These are phyloP conservation scores for Homarus gammarus DNA, from an alignment of 2,888 invertebrate species.

Conservation along the genomic window DNA sequence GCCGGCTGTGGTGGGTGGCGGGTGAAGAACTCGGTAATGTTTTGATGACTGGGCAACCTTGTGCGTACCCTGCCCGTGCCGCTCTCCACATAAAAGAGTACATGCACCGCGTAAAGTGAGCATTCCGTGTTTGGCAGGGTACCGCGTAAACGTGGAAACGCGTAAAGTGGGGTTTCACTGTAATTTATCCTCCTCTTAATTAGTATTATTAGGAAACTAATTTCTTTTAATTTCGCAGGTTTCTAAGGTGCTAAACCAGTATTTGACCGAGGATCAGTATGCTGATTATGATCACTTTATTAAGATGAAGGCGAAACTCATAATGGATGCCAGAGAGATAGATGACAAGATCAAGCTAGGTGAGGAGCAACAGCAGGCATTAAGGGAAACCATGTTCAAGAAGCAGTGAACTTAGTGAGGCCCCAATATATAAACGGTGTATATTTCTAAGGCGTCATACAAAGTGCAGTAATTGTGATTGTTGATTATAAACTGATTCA, in stretches of 20 bases:
- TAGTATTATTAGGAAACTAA: not conserved
- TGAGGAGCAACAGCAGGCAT: conserved; percentile 88
- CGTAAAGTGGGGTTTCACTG: no score
- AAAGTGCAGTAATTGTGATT: not conserved
- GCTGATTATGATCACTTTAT: conserved; percentile 91
- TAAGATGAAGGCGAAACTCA: conserved; percentile 91
- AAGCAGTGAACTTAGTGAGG: conserved; percentile 76
- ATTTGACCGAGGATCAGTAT: conserved; percentile 86
- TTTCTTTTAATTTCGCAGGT: conserved; percentile 82
- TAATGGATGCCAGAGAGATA: conserved; percentile 89
- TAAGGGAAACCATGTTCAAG: conserved; percentile 82
- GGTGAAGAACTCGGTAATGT: no score
- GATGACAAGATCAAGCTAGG: conserved; percentile 90
- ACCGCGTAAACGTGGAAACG: no score
- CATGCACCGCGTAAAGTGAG: no score
- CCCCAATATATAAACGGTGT: not conserved
- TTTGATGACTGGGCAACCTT: no score
- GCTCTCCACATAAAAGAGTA: no score
- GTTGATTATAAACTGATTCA: not conserved
- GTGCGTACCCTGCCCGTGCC: no score
- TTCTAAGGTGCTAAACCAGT: conserved; percentile 85
- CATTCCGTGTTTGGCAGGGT: no score
- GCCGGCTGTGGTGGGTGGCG: no score
- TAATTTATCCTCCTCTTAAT: no score
- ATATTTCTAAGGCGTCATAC: not conserved